Percentiles rank a stretch among this genome's conserved stretches.
Evolutionary conservation across 1,140 invertebrate species (phyloP).

Genomic region (Battus philenor): DNA sequence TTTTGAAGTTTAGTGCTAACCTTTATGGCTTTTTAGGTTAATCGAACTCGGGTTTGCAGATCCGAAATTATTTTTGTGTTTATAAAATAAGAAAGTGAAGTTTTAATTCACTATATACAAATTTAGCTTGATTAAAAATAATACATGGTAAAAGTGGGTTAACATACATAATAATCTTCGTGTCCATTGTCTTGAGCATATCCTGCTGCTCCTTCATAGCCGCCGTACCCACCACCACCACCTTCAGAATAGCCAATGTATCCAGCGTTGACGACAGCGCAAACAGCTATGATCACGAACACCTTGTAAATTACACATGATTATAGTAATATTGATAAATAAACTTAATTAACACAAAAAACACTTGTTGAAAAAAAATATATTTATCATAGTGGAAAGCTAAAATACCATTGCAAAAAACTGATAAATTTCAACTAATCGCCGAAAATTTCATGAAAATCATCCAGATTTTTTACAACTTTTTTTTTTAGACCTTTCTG

Average conservation of each 20-base stretch:
- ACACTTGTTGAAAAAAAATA: not conserved
- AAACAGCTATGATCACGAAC: constrained; percentile 35
- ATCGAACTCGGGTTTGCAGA: too few species aligned
- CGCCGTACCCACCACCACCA: constrained; percentile 24
- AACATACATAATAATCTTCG: constrained; percentile 52
- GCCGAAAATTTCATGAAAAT: not conserved
- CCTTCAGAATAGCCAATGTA: constrained; percentile 33
- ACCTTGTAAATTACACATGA: constrained; percentile 29
- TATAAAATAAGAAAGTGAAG: too few species aligned
- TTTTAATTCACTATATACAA: too few species aligned
- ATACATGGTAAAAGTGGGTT: too few species aligned
- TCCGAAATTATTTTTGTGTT: too few species aligned
- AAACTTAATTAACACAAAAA: not conserved
- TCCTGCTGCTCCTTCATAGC: constrained; percentile 22
- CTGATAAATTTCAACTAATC: not conserved
- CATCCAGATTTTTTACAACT: too few species aligned
- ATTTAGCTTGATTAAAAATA: too few species aligned
- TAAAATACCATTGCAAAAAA: not conserved
- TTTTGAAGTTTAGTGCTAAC: too few species aligned
- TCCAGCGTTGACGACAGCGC: constrained; percentile 34
- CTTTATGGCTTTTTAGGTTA: too few species aligned
- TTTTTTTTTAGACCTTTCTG: too few species aligned
- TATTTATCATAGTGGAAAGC: not conserved
- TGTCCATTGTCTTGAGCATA: constrained; percentile 26
- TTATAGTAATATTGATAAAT: constrained; percentile 6